Base-by-base conservation (phyloP, 2,113 vertebrate genomes). In the Megaceryle maxima region DNA sequence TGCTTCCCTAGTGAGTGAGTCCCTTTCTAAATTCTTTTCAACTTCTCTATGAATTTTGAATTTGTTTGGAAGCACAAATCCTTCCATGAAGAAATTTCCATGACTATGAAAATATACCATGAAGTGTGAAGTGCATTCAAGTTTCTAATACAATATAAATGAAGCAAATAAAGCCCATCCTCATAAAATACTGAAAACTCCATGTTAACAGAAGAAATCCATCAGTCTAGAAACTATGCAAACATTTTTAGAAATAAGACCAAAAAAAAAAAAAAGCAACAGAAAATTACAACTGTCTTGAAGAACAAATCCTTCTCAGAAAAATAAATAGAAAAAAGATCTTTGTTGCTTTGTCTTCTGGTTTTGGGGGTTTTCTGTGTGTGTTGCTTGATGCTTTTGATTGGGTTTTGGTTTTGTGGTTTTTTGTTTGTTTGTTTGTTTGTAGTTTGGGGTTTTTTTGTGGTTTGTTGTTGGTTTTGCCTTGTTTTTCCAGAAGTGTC, bases 311-410 rank as follows among this genome's bases (percentile, higher is more conserved):
- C 4, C 6, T 46, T 66, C 25, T 57, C 5, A 20, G 37, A 83
- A 88, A 83, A 62, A 60, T 22, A 51, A 60, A 46, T n/a, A 68
- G 6, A 10, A 39, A 59, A 67, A 56, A 48, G 1, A 0, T 0
- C 3, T 14, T 5, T 35, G 5, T 10, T 46, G 16, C 6, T 33
- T 55, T 18, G 3, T 4, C 28, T 88, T 64, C 15, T 77, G 31
- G 1, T 0, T 2, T 4, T 33, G 31, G 13, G 26, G 15, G 19
- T 35, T 60, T 53, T 44, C 56, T 28, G 44, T 43, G 6, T 51
- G 69, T 41, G 10, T 57, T 59, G n/a, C 11, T 35, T 35, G 31
- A 12, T 24, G 5, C 9, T 59, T 13, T 33, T n/a, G 56, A 8
- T n/a, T 17, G 16, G 31, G 33, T 59, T 35, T n/a, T 44, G 11